These are phyloP conservation scores for Dromius quadrimaculatus DNA, from an alignment of 2,888 invertebrate genomes.

Conservation along the genomic window DNA sequence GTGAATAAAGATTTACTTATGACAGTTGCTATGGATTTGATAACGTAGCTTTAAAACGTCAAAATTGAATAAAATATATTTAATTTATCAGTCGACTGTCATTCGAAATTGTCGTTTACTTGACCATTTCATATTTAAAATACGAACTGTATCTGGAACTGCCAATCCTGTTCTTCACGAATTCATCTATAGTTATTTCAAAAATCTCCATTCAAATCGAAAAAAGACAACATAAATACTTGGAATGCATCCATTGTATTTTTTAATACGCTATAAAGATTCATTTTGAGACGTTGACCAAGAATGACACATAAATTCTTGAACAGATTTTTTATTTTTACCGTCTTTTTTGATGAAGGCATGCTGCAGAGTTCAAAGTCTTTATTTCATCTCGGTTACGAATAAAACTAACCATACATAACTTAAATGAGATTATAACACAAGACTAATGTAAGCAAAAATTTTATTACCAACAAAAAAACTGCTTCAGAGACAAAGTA, in stretches of 20 bases:
- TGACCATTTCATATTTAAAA: no score
- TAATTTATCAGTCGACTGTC: no score
- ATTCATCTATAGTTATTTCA: no score
- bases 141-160: no score
- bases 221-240: background rate
- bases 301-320: background rate
- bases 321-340: background rate
- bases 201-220: conserved; percentile 7
- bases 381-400: conserved; percentile 28
- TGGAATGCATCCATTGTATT: conserved; percentile 19
- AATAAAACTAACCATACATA: conserved; percentile 4
- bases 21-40: no score
- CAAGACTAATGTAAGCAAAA: background rate
- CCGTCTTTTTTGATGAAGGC: conserved; percentile 11
- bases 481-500: background rate
- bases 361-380: conserved; percentile 14
- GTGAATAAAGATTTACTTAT: no score
- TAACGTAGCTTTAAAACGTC: no score
- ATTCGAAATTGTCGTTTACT: background rate
- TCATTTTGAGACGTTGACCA: conserved; percentile 12
- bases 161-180: no score
- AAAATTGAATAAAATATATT: no score
- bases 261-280: conserved; percentile 17
- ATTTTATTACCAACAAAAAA: conserved; percentile 1
- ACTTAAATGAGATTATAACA: conserved; percentile 3